Evolutionary conservation across 2,888 invertebrate genomes (phyloP).

Genomic region (Hydrotaea cyrtoneurina): DNA sequence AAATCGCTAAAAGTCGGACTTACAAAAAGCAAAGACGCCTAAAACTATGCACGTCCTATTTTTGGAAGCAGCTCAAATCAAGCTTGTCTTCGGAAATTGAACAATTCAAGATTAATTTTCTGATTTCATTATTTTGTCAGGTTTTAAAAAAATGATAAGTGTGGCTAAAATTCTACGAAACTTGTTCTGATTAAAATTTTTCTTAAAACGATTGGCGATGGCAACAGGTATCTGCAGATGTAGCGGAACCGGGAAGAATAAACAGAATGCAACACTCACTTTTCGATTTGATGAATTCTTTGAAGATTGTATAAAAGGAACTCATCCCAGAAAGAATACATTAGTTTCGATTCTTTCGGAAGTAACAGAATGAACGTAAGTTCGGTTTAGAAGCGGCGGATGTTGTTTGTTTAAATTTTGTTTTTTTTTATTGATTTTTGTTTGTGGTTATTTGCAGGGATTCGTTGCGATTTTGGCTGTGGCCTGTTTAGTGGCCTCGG

Average conservation of each 20-base stretch:
- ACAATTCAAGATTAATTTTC: too few relatives aligned
- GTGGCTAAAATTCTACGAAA: background rate
- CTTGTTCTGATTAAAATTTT: background rate
- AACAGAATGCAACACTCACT: background rate
- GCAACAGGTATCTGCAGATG: background rate
- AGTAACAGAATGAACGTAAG: background rate
- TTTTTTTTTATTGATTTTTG: background rate
- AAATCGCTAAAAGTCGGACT: too few relatives aligned
- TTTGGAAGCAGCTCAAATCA: too few relatives aligned
- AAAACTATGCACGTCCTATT: too few relatives aligned
- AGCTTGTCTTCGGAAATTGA: too few relatives aligned
- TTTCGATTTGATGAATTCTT: background rate
- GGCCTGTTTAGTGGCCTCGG: constrained; percentile 45
- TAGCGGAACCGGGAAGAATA: background rate
- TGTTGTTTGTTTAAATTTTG: background rate
- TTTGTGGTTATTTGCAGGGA: constrained; percentile 45
- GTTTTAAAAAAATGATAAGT: background rate
- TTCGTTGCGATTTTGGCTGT: constrained; percentile 63
- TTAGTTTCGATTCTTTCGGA: background rate
- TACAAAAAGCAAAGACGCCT: too few relatives aligned
- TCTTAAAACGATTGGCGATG: background rate
- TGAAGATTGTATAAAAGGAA: constrained; percentile 1
- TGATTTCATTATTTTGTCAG: background rate
- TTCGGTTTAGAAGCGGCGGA: background rate
- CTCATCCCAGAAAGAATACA: background rate